These are phyloP conservation scores for Eolophus roseicapilla DNA, from an alignment of 2,113 vertebrate genomes.

Conservation along the genomic window DNA sequence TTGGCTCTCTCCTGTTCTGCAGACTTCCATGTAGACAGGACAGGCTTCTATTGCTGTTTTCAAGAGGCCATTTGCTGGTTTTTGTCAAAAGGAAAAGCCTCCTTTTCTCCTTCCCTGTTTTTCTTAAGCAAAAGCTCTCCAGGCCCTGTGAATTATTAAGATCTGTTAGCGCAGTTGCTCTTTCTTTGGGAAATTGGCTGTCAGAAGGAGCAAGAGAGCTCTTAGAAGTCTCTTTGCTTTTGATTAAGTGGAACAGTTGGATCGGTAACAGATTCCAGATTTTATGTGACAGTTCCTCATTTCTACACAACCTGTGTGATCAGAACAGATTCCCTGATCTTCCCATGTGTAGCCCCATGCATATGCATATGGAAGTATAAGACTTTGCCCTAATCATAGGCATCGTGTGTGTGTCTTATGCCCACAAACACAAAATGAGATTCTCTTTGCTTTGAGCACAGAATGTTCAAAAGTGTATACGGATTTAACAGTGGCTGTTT, in stretches of 20 bases:
- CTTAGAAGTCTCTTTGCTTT: slow-evolving; percentile 62
- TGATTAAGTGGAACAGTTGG: slow-evolving; percentile 70
- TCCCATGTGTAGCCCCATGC: background rate
- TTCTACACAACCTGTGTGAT: slow-evolving; percentile 9
- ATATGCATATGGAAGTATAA: background rate
- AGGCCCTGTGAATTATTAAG: slow-evolving; percentile 70
- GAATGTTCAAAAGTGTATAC: background rate
- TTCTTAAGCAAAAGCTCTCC: slow-evolving; percentile 39
- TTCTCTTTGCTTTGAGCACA: background rate
- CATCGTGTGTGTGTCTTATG: background rate
- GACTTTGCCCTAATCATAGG: background rate
- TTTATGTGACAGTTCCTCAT: slow-evolving; percentile 51
- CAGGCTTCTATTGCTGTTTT: slow-evolving; percentile 64
- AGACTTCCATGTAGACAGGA: slow-evolving; percentile 31
- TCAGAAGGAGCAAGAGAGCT: slow-evolving; percentile 62
- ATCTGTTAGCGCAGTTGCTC: slow-evolving; percentile 72
- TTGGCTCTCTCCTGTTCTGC: slow-evolving; percentile 18
- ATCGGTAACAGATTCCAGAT: slow-evolving; percentile 57
- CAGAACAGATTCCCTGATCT: background rate
- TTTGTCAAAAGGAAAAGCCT: slow-evolving; percentile 68
- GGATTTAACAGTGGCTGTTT: background rate
- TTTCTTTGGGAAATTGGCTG: slow-evolving; percentile 70
- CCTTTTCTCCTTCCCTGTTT: background rate
- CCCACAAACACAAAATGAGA: background rate
- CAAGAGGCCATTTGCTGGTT: slow-evolving; percentile 71